Percentiles rank a stretch among this genome's conserved stretches.
Conservation (phyloP, 2,113 vertebrate genomes). For the Sinocyclocheilus maitianheensis region DNA sequence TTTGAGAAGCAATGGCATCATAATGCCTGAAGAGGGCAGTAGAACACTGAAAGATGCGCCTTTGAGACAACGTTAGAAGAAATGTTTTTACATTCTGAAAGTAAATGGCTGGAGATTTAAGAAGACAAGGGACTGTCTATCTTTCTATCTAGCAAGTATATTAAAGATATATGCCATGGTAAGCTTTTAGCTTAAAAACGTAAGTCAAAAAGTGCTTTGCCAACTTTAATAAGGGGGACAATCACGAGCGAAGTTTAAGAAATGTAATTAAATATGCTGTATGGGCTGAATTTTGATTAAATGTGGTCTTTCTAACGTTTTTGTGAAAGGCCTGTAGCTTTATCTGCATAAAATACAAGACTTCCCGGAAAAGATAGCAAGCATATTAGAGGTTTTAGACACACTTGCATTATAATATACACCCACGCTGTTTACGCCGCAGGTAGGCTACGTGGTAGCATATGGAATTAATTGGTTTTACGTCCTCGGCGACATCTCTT, state of each 20-base stretch:
- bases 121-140: not conserved
- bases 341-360: not conserved
- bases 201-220: no score
- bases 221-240: no score
- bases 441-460: not conserved
- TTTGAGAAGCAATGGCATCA: not conserved
- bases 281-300: not conserved
- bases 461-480: not conserved
- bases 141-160: not conserved
- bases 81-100: not conserved
- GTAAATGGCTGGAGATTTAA: not conserved
- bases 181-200: no score
- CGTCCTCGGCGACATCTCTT: slow-evolving; percentile 17
- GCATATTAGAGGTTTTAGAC: not conserved
- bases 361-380: not conserved
- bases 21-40: slow-evolving; percentile 2
- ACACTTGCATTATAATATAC: not conserved
- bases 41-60: not conserved
- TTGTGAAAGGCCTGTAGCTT: not conserved
- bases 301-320: not conserved
- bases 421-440: not conserved
- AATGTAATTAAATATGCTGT: no score
- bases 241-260: no score
- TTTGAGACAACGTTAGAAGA: not conserved
- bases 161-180: not conserved